These are phyloP conservation scores for Syrmaticus mikado DNA, from an alignment of 2,113 vertebrate genomes.

Conservation along the genomic window DNA sequence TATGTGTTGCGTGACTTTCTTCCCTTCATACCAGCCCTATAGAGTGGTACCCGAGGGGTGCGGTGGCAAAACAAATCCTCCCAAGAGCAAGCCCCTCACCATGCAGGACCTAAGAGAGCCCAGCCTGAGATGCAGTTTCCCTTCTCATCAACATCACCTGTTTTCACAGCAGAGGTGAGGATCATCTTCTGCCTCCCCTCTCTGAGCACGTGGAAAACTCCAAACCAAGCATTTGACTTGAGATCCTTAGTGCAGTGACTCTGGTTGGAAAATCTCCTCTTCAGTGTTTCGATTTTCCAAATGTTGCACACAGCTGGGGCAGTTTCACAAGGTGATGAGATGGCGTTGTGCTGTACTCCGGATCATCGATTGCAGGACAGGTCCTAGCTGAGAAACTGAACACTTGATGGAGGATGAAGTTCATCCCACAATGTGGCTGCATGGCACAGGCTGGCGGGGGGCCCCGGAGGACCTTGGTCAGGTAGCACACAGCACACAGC, in stretches of 20 bases:
- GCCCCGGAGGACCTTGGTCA: background rate
- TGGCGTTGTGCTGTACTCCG: background rate
- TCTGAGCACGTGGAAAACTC: constrained; percentile 78
- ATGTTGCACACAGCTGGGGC: background rate
- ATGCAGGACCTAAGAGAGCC: constrained; percentile 60
- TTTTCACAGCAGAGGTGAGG: constrained; percentile 65
- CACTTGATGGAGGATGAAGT: background rate
- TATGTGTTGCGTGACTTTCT: background rate
- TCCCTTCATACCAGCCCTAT: background rate
- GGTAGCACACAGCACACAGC: fast-evolving
- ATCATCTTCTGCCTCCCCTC: constrained; percentile 66
- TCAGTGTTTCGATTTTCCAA: background rate
- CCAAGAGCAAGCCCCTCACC: constrained; percentile 38
- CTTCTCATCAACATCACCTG: constrained; percentile 57
- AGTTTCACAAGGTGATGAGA: background rate
- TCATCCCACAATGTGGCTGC: background rate
- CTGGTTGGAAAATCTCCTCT: background rate
- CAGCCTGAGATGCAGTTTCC: constrained; percentile 63
- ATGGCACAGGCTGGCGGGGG: background rate
- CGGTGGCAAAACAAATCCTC: constrained; percentile 69
- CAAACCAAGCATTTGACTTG: constrained; percentile 49
- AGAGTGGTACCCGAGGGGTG: constrained; percentile 32
- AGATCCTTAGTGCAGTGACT: background rate
- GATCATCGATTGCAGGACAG: background rate
- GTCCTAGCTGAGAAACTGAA: background rate